A percentile compares a stretch with the other conserved stretches of the same genome.
Evolutionary conservation across 2,888 invertebrate species (phyloP).

Genomic region (Drosophila infuscata): DNA sequence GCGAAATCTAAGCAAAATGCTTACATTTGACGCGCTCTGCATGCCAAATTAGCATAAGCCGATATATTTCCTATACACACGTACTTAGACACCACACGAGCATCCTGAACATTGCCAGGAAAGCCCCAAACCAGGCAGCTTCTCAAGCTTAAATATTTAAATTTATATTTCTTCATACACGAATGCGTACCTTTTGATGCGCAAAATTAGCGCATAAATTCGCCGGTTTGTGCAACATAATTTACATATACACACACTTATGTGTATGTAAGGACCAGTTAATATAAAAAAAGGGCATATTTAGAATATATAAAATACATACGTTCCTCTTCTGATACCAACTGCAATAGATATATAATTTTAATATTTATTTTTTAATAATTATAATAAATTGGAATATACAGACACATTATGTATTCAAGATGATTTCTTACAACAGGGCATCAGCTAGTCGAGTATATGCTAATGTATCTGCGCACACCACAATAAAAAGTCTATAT

Average conservation of each 20-base stretch:
- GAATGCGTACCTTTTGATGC: constrained; percentile 70
- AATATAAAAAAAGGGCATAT: neutral
- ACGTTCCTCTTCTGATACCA: neutral
- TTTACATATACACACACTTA: neutral
- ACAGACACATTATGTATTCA: neutral
- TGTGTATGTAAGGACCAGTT: neutral
- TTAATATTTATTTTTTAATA: neutral
- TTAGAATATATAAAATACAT: neutral
- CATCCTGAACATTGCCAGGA: neutral
- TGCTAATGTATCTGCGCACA: neutral
- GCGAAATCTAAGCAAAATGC: constrained; percentile 54
- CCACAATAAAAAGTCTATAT: constrained; percentile 37
- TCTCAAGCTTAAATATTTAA: constrained; percentile 43
- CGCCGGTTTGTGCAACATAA: constrained; percentile 24
- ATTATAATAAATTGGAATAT: neutral
- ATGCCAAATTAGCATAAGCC: constrained; percentile 72
- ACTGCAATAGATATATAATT: neutral
- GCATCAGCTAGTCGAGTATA: neutral
- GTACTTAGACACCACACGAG: constrained; percentile 1
- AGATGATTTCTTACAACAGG: neutral
- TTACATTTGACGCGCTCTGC: constrained; percentile 54
- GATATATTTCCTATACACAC: constrained; percentile 15
- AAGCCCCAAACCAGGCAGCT: neutral
- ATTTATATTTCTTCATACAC: constrained; percentile 65
- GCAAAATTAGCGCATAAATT: constrained; percentile 71